Evolutionary conservation across 2,888 invertebrate species (phyloP).

Genomic region (Eristalis arbustorum): DNA sequence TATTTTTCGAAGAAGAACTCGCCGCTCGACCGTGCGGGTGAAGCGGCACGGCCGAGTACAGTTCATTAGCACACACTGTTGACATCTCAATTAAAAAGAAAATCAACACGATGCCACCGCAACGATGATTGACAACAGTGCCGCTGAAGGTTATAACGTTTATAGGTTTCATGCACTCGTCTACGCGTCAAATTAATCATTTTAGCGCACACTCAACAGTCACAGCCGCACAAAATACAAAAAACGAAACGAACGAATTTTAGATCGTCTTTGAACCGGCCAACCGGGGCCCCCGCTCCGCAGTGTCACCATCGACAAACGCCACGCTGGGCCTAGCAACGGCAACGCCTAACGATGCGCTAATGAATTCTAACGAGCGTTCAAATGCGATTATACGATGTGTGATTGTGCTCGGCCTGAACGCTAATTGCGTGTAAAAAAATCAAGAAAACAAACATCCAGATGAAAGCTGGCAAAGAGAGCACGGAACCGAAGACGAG

Average conservation of each 20-base stretch:
- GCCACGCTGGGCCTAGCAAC: background rate
- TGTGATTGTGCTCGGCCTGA: constrained; percentile 51
- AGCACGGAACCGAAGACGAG: constrained; percentile 39
- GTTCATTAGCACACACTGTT: constrained; percentile 67
- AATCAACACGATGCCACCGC: constrained; percentile 61
- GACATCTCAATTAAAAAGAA: constrained; percentile 65
- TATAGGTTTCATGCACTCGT: constrained; percentile 54
- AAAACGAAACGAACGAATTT: constrained; percentile 17
- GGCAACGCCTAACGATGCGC: constrained; percentile 9
- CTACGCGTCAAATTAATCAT: constrained; percentile 11
- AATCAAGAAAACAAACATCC: background rate
- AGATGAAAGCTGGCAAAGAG: background rate
- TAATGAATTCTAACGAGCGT: constrained; percentile 69
- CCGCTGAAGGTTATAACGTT: constrained; percentile 52
- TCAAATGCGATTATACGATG: constrained; percentile 66
- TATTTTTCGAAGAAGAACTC: constrained; percentile 18
- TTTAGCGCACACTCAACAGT: constrained; percentile 8
- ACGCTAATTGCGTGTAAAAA: constrained; percentile 56
- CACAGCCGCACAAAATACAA: background rate
- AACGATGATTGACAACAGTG: constrained; percentile 56
- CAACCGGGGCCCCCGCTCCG: constrained; percentile 15
- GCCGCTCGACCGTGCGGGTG: background rate
- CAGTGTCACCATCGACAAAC: constrained; percentile 21
- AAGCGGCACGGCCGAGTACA: background rate
- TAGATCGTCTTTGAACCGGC: constrained; percentile 56